phyloP scores from a whole-genome alignment of 2,797 vertebrate species.

The Vultur gryphus region DNA sequence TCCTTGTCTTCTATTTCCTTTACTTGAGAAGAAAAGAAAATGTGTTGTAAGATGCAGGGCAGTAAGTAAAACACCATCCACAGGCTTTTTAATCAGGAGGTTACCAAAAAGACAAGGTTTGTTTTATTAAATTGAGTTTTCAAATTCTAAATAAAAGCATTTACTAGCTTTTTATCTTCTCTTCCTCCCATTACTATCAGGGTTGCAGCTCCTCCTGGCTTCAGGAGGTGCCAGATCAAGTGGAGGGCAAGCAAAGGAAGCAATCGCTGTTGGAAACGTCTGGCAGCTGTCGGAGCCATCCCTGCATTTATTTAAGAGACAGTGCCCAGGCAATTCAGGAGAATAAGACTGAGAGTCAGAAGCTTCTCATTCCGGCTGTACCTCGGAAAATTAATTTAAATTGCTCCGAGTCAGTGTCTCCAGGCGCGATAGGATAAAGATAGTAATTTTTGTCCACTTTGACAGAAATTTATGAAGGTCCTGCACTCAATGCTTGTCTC shows the following conservation, averaged over 20 bases:
- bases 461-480: neutral
- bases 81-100: neutral
- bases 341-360: neutral
- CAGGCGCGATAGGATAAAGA: neutral
- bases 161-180: neutral
- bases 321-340: neutral
- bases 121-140: neutral
- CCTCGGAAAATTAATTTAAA: neutral
- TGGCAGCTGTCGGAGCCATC: neutral
- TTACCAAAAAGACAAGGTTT: neutral
- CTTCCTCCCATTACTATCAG: neutral
- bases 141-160: neutral
- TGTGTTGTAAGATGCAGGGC: neutral
- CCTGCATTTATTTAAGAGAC: neutral
- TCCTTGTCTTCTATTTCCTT: neutral
- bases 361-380: neutral
- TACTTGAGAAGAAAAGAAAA: neutral
- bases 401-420: neutral
- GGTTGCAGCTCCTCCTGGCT: neutral
- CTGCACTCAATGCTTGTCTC: neutral
- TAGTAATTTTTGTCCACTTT: neutral
- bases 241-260: neutral
- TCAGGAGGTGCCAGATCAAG: neutral
- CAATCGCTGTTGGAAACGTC: neutral
- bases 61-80: neutral